phyloP scores from a whole-genome alignment of 2,888 invertebrate genomes.

The Pammene aurita region DNA sequence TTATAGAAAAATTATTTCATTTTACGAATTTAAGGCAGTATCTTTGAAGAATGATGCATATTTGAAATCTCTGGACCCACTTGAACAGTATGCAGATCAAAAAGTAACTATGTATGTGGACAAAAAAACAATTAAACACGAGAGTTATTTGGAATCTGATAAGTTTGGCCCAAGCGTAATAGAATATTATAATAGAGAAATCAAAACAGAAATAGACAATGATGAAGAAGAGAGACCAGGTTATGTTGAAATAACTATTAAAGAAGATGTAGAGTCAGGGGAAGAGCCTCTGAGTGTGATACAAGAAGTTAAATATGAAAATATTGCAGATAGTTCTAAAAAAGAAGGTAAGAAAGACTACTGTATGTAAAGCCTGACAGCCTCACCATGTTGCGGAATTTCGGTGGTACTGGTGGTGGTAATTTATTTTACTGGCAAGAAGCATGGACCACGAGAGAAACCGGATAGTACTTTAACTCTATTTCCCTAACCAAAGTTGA shows the following conservation, averaged over 20 bases:
- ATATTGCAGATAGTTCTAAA: neutral
- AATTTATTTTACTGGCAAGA: too few species aligned
- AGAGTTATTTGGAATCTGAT: constrained; percentile 35
- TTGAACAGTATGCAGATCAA: constrained; percentile 40
- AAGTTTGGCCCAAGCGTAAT: constrained; percentile 37
- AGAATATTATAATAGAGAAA: neutral
- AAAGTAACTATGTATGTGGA: constrained; percentile 47
- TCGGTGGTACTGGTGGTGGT: too few species aligned
- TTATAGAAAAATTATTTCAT: constrained; percentile 60
- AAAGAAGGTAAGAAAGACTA: neutral
- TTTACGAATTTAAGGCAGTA: constrained; percentile 65
- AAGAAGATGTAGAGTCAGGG: constrained; percentile 53
- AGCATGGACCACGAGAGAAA: too few species aligned
- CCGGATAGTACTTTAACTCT: too few species aligned
- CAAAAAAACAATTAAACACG: constrained; percentile 42
- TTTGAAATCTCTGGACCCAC: constrained; percentile 49
- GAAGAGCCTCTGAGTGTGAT: constrained; percentile 58
- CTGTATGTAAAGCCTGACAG: too few species aligned
- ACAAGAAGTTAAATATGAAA: neutral
- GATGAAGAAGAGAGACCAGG: neutral
- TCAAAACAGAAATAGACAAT: constrained; percentile 46
- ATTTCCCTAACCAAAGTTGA: too few species aligned
- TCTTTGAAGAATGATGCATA: constrained; percentile 63
- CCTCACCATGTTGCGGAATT: too few species aligned
- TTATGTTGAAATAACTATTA: constrained; percentile 6